A percentile compares a stretch with the other conserved stretches of the same genome.
Conservation (phyloP, 2,113 vertebrate genomes). For the Drymodes brunneopygia region DNA sequence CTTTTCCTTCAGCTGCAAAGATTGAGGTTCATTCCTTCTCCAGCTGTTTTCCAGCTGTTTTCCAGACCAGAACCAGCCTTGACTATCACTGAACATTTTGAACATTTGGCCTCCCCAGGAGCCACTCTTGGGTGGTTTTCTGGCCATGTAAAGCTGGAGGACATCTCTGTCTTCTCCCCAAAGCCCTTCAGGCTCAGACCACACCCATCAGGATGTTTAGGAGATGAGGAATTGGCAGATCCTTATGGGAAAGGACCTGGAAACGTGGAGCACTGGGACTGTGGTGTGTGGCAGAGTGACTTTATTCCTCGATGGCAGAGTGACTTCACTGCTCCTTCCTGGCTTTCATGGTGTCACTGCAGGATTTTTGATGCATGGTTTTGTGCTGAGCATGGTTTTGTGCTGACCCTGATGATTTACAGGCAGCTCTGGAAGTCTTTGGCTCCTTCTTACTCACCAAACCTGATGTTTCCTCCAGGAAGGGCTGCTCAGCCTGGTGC, state of each 20-base stretch:
- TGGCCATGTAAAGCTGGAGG: fast-evolving
- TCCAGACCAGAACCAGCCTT: background rate
- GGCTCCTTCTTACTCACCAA: background rate
- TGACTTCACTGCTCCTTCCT: background rate
- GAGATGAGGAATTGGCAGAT: background rate
- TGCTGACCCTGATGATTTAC: background rate
- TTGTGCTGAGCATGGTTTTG: background rate
- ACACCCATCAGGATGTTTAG: background rate
- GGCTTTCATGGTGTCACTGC: background rate
- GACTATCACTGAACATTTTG: background rate
- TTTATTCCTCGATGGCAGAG: background rate
- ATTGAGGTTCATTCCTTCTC: background rate
- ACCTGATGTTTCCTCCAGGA: background rate
- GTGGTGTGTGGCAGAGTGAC: background rate
- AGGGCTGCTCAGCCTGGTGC: fast-evolving
- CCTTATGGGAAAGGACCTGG: background rate
- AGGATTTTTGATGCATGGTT: background rate
- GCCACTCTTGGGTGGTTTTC: background rate
- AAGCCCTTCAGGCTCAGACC: background rate
- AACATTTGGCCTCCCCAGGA: background rate
- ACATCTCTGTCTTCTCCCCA: too few relatives aligned
- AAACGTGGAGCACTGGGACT: fast-evolving
- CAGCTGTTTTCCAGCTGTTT: background rate
- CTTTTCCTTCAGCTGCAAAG: background rate
- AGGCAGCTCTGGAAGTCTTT: background rate